A percentile compares a stretch with the other conserved stretches of the same genome.
Conservation (phyloP, 92 coral and sea anemone genomes). For the Muricea muricata region DNA sequence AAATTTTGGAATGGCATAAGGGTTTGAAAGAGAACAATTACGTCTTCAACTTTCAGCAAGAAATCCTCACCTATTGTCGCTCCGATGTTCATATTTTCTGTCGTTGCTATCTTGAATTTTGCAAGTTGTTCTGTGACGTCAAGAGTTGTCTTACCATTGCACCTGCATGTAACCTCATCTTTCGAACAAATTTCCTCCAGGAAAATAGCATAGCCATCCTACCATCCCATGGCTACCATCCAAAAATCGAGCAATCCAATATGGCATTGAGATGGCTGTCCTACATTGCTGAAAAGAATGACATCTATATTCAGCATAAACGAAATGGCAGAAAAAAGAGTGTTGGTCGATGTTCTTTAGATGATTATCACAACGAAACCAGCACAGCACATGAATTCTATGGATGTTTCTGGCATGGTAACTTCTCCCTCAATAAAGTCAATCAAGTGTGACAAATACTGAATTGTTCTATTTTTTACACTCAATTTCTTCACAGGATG, state of each 20-base stretch:
- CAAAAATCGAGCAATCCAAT: conserved; percentile 36
- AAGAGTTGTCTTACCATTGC: conserved; percentile 45
- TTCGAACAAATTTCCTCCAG: background rate
- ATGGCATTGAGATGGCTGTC: conserved; percentile 54
- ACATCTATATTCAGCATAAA: conserved; percentile 36
- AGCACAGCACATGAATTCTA: conserved; percentile 43
- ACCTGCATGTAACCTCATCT: conserved; percentile 49
- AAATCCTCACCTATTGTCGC: conserved; percentile 37
- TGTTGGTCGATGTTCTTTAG: conserved; percentile 39
- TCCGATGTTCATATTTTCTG: conserved; percentile 23
- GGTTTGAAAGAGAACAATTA: background rate
- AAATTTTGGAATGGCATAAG: background rate
- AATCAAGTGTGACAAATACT: no score
- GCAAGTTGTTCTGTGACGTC: background rate
- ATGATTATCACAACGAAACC: conserved; percentile 36
- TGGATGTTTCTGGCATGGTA: conserved; percentile 31
- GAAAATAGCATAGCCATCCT: conserved; percentile 55
- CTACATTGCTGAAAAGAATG: background rate
- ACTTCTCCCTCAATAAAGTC: background rate
- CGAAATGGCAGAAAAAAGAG: conserved; percentile 44
- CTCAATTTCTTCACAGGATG: background rate
- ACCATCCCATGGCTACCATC: conserved; percentile 54
- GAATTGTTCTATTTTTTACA: no score
- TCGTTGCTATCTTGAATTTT: conserved; percentile 10
- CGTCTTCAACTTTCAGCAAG: conserved; percentile 12